Percentiles rank a stretch among this genome's conserved stretches.
Evolutionary conservation across 2,888 invertebrate genomes (phyloP).

Genomic region (Dolomedes plantarius): DNA sequence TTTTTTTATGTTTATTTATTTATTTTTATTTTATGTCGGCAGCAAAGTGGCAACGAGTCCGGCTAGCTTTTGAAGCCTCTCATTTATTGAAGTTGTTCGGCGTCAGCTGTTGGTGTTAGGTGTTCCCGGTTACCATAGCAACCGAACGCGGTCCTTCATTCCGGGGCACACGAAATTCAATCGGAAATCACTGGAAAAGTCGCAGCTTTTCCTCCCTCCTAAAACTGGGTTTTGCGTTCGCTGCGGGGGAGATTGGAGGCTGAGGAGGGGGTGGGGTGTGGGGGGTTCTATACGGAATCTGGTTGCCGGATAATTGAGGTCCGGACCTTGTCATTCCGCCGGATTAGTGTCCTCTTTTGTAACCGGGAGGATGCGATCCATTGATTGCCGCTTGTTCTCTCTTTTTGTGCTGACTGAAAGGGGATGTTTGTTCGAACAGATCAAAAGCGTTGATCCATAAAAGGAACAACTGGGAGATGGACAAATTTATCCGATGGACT

Average conservation of each 20-base stretch:
- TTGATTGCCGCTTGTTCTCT: constrained; percentile 50
- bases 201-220: constrained; percentile 25
- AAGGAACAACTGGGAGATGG: too few species aligned
- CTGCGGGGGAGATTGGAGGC: neutral
- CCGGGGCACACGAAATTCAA: constrained; percentile 44
- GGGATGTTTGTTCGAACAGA: constrained; percentile 12
- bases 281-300: constrained; percentile 13
- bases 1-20: constrained; percentile 43
- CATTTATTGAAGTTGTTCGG: constrained; percentile 68
- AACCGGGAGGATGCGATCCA: constrained; percentile 36
- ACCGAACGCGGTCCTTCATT: constrained; percentile 64
- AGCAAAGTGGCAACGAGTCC: constrained; percentile 45
- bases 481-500: neutral
- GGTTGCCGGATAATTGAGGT: constrained; percentile 70
- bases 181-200: constrained; percentile 67
- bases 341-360: constrained; percentile 70
- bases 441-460: constrained; percentile 23
- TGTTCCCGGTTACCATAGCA: constrained; percentile 45
- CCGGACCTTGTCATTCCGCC: constrained; percentile 70
- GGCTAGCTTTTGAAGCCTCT: constrained; percentile 33
- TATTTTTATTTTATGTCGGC: constrained; percentile 11
- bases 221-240: constrained; percentile 36
- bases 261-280: constrained; percentile 15
- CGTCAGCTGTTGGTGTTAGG: constrained; percentile 70
- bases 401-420: constrained; percentile 43